Conservation (phyloP, 1,140 invertebrate genomes). For the Achatina immaculata region DNA sequence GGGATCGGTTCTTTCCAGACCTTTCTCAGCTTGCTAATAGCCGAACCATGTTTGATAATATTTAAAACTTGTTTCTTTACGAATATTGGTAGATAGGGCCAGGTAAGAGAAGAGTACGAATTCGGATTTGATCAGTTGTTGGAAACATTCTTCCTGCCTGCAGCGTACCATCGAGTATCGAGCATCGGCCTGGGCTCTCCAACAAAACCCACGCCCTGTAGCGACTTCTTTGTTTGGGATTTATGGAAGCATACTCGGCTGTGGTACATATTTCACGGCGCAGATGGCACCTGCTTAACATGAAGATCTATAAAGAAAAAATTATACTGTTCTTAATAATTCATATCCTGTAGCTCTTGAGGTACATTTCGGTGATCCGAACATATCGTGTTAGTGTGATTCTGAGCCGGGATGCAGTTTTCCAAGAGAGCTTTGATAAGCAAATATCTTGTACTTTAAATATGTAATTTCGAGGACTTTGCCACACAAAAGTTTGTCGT, state of each 20-base stretch:
- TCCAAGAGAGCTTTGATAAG: too few species aligned
- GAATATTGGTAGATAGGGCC: neutral
- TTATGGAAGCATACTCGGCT: neutral
- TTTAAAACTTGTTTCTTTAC: neutral
- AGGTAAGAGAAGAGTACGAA: neutral
- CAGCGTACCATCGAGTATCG: conserved; percentile 24
- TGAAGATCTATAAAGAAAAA: neutral
- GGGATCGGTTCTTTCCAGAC: neutral
- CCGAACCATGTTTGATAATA: neutral
- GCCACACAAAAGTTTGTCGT: too few species aligned
- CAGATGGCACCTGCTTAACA: neutral
- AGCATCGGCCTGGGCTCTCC: neutral
- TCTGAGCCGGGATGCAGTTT: too few species aligned
- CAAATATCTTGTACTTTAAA: too few species aligned
- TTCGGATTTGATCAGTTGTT: neutral
- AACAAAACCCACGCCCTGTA: neutral
- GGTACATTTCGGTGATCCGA: too few species aligned
- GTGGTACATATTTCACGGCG: neutral
- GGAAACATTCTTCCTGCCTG: neutral
- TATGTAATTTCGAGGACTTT: too few species aligned
- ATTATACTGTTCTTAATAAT: neutral
- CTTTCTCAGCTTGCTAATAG: neutral
- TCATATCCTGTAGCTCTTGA: neutral
- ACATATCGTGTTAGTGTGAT: too few species aligned
- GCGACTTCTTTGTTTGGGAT: neutral